These are phyloP conservation scores for Numenius phaeopus DNA, from an alignment of 2,797 vertebrate genomes.

Conservation along the genomic window DNA sequence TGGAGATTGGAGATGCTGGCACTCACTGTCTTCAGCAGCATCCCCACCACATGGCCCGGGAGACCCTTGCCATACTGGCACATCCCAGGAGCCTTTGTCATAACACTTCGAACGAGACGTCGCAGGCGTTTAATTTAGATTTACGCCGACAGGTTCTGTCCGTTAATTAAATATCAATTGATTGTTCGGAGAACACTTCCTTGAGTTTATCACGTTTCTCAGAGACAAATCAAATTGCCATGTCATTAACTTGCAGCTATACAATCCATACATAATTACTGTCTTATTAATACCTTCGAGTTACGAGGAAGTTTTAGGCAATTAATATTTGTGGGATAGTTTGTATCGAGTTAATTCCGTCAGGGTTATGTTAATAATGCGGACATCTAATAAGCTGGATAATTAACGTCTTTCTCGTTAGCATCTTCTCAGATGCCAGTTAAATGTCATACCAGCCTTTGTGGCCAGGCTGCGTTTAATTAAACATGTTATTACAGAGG, in stretches of 20 bases:
- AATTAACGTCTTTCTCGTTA: slow-evolving; percentile 66
- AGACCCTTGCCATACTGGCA: rapidly evolving
- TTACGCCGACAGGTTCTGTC: slow-evolving; percentile 30
- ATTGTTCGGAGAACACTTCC: slow-evolving; percentile 70
- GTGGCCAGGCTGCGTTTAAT: slow-evolving; percentile 28
- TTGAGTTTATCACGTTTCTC: slow-evolving; percentile 46
- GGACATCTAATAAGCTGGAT: slow-evolving; percentile 63
- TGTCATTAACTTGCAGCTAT: slow-evolving; percentile 67
- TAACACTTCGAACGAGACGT: neutral
- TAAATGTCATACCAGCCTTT: neutral
- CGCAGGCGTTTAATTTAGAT: slow-evolving; percentile 6
- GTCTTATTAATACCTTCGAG: slow-evolving; percentile 69
- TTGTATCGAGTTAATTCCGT: slow-evolving; percentile 62
- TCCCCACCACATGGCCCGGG: rapidly evolving
- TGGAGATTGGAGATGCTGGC: neutral
- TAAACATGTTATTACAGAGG: neutral
- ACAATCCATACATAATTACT: slow-evolving; percentile 71
- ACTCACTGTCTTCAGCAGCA: neutral
- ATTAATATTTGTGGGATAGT: slow-evolving; percentile 73
- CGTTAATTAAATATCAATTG: slow-evolving; percentile 74
- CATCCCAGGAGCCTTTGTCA: neutral
- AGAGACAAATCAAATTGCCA: slow-evolving; percentile 64
- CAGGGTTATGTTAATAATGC: slow-evolving; percentile 69
- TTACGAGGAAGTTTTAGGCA: slow-evolving; percentile 63
- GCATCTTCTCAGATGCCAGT: slow-evolving; percentile 29